Base-by-base conservation (phyloP, 2,888 invertebrate genomes). In the Unio delphinus region DNA sequence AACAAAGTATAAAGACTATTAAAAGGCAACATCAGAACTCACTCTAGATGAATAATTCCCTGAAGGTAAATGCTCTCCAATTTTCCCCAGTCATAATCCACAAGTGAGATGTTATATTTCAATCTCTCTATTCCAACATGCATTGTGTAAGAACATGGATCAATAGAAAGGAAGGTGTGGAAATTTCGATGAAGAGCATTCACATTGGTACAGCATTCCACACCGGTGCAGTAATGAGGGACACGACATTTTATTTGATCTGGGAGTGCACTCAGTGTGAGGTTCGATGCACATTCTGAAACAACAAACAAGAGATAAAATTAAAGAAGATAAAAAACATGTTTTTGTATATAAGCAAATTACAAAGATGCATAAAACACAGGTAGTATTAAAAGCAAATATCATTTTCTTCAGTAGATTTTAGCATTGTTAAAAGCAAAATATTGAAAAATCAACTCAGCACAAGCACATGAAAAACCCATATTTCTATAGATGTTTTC, bases 191-290 rank as follows among this genome's bases (percentile, higher is more conserved):
- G 68, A 23, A 81, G 62, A 61, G 69, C 68, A 15, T 70, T 66
- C n/a, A 79, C 70, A 28, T 55, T 61, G 11, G 71, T 7, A 75
- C 83, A 83, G 58, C 83, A 83, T 20, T 81, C 79, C 18, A 82
- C 70, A 3, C 74, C 73, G 17, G 81, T 74, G 55, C 83, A 83
- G 57, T 67, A 68, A 60, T 73, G 69, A 7, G 76, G 68, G n/a
- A 82, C 45, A 23, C 71, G 61, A 68, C 83, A 83, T 0, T 71
- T 70, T 18, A 79, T 62, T 11, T 68, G 63, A 18, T 69, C 69
- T 2, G 76, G 74, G 8, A 83, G 73, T 5, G 60, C 45, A 5
- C 62, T 61, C 3, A 78, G 59, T 8, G 60, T 30, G 30, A 76
- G 61, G 26, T 72, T 67, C 4, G 60, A 63, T 4, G 72, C 67